These are phyloP conservation scores for Stenurella melanura DNA, from an alignment of 2,888 invertebrate species.

Conservation along the genomic window DNA sequence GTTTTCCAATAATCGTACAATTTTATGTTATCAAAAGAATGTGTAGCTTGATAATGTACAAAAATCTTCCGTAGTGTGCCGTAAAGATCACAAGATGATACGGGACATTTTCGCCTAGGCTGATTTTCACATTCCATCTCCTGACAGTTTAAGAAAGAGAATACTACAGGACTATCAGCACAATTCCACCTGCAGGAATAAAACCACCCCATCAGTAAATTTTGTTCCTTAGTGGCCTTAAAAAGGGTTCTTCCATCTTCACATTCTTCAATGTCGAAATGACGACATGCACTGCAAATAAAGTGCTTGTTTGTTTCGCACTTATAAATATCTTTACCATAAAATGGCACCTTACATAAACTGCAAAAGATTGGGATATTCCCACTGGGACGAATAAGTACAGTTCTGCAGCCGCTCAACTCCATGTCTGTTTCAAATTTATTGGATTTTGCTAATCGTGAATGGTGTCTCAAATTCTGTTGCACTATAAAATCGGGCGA, in stretches of 20 bases:
- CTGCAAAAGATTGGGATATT: background rate
- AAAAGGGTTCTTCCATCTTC: background rate
- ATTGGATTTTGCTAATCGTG: background rate
- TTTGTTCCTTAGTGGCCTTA: background rate
- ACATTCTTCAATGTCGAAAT: background rate
- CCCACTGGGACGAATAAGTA: background rate
- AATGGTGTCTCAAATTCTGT: background rate
- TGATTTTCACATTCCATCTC: background rate
- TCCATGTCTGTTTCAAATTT: background rate
- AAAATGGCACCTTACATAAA: background rate
- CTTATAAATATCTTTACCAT: background rate
- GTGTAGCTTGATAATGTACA: background rate
- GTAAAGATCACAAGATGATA: background rate
- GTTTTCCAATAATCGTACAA: background rate
- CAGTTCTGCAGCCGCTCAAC: background rate
- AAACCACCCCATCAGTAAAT: background rate
- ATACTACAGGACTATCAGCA: background rate
- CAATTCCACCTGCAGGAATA: background rate
- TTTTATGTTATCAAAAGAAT: background rate
- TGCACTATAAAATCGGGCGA: background rate
- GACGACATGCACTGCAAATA: background rate
- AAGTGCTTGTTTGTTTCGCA: background rate
- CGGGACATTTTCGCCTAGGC: background rate
- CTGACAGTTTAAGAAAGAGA: background rate
- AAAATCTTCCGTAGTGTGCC: background rate